Evolutionary conservation across 2,797 vertebrate species (phyloP), one percentile per base, ranked within the genome.

Genomic region (Scomberomorus guttatus): DNA sequence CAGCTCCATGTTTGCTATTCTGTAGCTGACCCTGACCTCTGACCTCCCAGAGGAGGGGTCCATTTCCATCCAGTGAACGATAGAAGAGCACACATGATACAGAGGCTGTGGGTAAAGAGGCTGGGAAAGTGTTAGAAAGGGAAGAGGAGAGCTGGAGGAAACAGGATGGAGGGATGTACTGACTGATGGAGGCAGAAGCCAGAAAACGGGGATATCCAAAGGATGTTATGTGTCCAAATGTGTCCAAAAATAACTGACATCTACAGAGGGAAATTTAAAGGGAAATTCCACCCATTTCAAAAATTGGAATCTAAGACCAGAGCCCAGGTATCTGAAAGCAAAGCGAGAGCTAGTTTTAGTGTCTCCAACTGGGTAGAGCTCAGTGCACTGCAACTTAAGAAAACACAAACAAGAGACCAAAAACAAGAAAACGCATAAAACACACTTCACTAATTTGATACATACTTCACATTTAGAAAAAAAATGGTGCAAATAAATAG

Each of bases 131-230:
- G 29, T 32, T 32, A 22, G 29, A 64, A 70, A 59, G 59, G 32
- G 58, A 80, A 50, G 50, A 72, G 64, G 37, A 39, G 59, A 48
- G 74, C 20, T 50, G 57, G 44, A 69, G 64, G 63, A 77, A 80
- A 68, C 65, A 66, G 70, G 70, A 71, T 57, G 61, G 66, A 72
- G 72, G 44, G 57, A 72, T 42, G 75, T 13, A 66, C 14, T n/a
- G 57, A 63, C 51, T 50, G 59, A 58, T 58, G 37, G 42, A 52
- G 29, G 39, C 52, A 46, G 25, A 72, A 42, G 25, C 20, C 32
- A 46, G 29, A 73, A 72, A 58, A 54, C 1, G 24, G 69, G 64
- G 42, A 69, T 32, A 22, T 76, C 67, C 72, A 72, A 46, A 32
- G 64, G 74, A 80, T 57, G 65, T 18, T 34, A 20, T 29, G 24